phyloP scores from a whole-genome alignment of 2,888 invertebrate genomes.

The Scaptomyza caliginosa region DNA sequence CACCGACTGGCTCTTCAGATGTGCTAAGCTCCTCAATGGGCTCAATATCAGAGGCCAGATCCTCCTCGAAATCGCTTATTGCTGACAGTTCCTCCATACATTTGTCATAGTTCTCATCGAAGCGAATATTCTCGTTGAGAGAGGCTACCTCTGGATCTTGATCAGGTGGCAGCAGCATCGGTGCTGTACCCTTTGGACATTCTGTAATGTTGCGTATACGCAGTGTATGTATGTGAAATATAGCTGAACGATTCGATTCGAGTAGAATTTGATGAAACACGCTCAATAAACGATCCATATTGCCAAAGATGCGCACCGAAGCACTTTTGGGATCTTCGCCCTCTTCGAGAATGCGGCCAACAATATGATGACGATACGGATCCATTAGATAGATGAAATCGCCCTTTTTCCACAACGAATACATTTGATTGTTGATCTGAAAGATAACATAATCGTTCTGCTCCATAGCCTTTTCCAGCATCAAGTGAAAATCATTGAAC shows the following conservation, averaged over 20 bases:
- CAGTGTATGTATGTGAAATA: constrained; percentile 73
- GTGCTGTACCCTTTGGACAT: constrained; percentile 66
- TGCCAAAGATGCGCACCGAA: constrained; percentile 80
- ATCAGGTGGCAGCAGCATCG: constrained; percentile 58
- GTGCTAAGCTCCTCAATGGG: constrained; percentile 69
- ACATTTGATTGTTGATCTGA: constrained; percentile 80
- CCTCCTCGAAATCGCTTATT: constrained; percentile 79
- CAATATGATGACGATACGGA: constrained; percentile 80
- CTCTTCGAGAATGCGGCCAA: constrained; percentile 64
- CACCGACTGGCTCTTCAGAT: constrained; percentile 70
- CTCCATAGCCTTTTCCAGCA: constrained; percentile 63
- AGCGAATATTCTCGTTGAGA: constrained; percentile 76
- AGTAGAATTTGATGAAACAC: constrained; percentile 79
- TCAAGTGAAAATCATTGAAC: constrained; percentile 68
- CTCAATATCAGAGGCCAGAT: constrained; percentile 69
- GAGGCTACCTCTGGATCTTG: constrained; percentile 66
- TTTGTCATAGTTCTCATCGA: constrained; percentile 75
- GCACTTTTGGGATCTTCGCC: constrained; percentile 71
- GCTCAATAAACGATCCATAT: constrained; percentile 73
- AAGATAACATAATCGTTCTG: constrained; percentile 72
- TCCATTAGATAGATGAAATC: constrained; percentile 81
- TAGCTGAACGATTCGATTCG: constrained; percentile 76
- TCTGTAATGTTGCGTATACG: constrained; percentile 65
- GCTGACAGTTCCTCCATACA: constrained; percentile 67
- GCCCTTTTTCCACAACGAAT: constrained; percentile 80